These are phyloP conservation scores for Saccostrea echinata DNA, from an alignment of 1,140 invertebrate species.

Conservation along the genomic window DNA sequence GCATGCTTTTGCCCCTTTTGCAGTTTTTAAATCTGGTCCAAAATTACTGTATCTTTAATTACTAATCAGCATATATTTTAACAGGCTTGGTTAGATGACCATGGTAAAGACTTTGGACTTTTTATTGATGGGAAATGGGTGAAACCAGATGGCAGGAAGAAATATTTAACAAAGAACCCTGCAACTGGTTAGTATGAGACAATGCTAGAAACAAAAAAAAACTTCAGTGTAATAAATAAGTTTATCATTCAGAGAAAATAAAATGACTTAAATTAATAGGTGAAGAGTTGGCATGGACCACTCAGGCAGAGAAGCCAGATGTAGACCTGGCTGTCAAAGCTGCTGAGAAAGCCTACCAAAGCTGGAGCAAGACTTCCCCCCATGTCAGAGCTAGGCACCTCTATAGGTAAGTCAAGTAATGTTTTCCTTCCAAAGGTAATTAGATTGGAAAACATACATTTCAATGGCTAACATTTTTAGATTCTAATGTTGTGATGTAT, in stretches of 20 bases:
- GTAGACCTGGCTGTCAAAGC: conserved; percentile 77
- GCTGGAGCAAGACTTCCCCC: conserved; percentile 78
- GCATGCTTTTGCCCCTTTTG: too few relatives aligned
- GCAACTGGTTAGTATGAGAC: conserved; percentile 68
- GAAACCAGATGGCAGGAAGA: conserved; percentile 74
- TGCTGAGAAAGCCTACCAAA: conserved; percentile 75
- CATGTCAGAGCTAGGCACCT: conserved; percentile 80
- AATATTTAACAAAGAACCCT: conserved; percentile 74
- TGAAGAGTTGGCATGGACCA: conserved; percentile 73
- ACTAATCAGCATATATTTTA: not conserved
- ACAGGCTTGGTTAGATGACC: conserved; percentile 79
- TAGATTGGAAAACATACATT: too few relatives aligned
- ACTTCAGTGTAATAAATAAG: not conserved
- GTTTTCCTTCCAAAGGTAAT: too few relatives aligned
- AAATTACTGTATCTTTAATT: too few relatives aligned
- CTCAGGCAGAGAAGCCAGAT: conserved; percentile 75
- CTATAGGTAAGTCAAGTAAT: conserved; percentile 78
- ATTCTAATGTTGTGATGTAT: too few relatives aligned
- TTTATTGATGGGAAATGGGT: conserved; percentile 79
- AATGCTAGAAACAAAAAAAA: not conserved
- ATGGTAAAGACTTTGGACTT: conserved; percentile 76
- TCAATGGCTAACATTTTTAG: too few relatives aligned
- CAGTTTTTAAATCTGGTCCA: too few relatives aligned
- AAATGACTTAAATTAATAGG: conserved; percentile 62
- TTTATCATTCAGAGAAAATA: not conserved